Evolutionary conservation across 2,113 vertebrate species (phyloP).

Genomic region (Plestiodon gilberti): DNA sequence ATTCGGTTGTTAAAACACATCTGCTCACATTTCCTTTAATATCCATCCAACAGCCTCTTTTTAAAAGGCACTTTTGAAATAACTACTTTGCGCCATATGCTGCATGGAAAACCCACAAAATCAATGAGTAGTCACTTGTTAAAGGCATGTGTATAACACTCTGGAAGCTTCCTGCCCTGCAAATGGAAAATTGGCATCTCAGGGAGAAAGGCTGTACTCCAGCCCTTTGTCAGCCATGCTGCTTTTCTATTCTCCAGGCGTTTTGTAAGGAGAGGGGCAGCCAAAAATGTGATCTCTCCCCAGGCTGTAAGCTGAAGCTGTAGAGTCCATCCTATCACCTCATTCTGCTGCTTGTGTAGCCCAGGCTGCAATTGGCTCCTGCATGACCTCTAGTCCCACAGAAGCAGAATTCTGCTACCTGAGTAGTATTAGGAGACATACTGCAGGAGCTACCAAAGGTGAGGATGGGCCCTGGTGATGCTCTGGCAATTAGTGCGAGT

Average conservation of each 20-base stretch:
- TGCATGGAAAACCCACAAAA: conserved; percentile 41
- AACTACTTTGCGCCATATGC: conserved; percentile 32
- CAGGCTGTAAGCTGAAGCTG: too few relatives aligned
- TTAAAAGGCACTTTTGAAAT: conserved; percentile 33
- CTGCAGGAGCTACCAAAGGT: not conserved
- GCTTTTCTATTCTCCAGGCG: not conserved
- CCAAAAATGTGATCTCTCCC: not conserved
- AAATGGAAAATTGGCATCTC: not conserved
- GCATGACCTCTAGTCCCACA: too few relatives aligned
- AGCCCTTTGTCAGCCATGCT: not conserved
- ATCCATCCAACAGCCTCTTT: conserved; percentile 28
- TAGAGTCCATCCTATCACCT: not conserved
- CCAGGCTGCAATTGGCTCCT: too few relatives aligned
- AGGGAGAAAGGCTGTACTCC: not conserved
- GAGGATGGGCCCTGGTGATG: not conserved
- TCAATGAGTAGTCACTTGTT: conserved; percentile 2
- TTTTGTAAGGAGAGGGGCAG: not conserved
- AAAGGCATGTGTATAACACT: not conserved
- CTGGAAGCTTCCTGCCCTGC: not conserved
- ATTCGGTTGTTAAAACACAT: conserved; percentile 56
- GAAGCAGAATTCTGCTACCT: too few relatives aligned
- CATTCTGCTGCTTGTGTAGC: not conserved
- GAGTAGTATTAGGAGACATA: too few relatives aligned
- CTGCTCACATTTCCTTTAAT: conserved; percentile 60
- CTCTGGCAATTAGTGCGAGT: not conserved